Evolutionary conservation across 1,140 invertebrate species (phyloP), one percentile per base, ranked within the genome.

Genomic region (Gryon sp.): DNA sequence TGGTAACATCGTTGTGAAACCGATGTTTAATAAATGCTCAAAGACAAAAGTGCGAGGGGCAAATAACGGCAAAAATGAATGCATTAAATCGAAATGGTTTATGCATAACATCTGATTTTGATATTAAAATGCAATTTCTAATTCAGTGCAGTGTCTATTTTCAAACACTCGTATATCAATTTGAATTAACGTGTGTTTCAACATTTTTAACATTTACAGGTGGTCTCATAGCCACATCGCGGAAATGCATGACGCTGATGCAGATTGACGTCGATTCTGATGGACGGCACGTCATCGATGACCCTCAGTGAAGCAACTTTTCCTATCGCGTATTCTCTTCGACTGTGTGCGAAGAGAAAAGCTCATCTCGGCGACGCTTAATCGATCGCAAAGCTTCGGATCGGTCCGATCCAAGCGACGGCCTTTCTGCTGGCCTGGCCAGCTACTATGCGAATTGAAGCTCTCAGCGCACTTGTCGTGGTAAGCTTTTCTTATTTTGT

Each of bases 391-490:
- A 75, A 80, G 78, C 62, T 69, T 63, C 41, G 57, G 65, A 80
- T 84, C 84, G 81, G 79, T 82, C 83, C 82, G 79, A 82, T 82
- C 55, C 48, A 80, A 86, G 65, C 79, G 80, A 84, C 85, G 86
- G 86, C 87, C 86, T 87, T 80, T 59, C 77, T 78, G 86, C 87
- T 88, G 87, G 87, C 86, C 86, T 83, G 87, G 87, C 87, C 87
- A 89, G 87, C 87, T 89, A 89, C 87, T 88, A 89, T 89, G 87
- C 87, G 85, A 89, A 89, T 89, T 88, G 87, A 84, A 87, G 87
- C 83, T 88, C 84, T 86, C 83, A 80, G 82, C 78, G 80, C 82
- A 85, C 82, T 88, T 80, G 83, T 87, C 85, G 87, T 87, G 87
- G 87, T 89, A 80, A 87, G 84, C 38, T 57, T 24, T 28, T 32